Evolutionary conservation across 1,140 invertebrate genomes (phyloP).

Genomic region (Arctopsyche grandis): DNA sequence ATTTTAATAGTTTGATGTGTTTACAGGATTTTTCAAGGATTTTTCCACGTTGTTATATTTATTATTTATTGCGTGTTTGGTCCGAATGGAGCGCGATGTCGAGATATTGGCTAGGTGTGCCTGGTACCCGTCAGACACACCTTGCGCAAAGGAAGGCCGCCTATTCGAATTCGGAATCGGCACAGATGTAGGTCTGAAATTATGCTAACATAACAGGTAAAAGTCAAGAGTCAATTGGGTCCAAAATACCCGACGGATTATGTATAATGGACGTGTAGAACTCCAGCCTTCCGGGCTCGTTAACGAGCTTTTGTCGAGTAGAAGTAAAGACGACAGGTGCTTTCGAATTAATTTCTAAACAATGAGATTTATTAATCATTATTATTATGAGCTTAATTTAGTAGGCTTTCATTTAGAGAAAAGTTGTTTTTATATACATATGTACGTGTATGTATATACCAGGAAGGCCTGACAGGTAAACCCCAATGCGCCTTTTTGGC

Average conservation of each 20-base stretch:
- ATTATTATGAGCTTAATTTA: too few species aligned
- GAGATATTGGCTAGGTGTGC: slow-evolving; percentile 10
- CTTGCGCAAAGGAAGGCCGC: slow-evolving; percentile 28
- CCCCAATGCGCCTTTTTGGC: too few species aligned
- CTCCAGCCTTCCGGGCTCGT: background rate
- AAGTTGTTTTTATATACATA: too few species aligned
- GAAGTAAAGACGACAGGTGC: background rate
- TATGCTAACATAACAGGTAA: background rate
- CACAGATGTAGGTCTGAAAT: background rate
- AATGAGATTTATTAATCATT: too few species aligned
- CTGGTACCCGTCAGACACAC: slow-evolving; percentile 3
- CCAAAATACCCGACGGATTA: background rate
- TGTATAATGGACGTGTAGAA: background rate
- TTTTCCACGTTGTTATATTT: too few species aligned
- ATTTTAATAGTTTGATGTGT: too few species aligned
- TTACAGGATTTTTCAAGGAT: too few species aligned
- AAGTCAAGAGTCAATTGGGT: background rate
- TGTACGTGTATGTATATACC: too few species aligned
- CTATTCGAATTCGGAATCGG: background rate
- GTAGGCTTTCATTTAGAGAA: too few species aligned
- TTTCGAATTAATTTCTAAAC: too few species aligned
- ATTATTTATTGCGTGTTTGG: slow-evolving; percentile 20
- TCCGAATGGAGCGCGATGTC: background rate
- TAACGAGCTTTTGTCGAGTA: slow-evolving; percentile 4
- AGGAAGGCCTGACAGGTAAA: too few species aligned